phyloP scores from a whole-genome alignment of 2,113 vertebrate genomes.

The Grantiella picta region DNA sequence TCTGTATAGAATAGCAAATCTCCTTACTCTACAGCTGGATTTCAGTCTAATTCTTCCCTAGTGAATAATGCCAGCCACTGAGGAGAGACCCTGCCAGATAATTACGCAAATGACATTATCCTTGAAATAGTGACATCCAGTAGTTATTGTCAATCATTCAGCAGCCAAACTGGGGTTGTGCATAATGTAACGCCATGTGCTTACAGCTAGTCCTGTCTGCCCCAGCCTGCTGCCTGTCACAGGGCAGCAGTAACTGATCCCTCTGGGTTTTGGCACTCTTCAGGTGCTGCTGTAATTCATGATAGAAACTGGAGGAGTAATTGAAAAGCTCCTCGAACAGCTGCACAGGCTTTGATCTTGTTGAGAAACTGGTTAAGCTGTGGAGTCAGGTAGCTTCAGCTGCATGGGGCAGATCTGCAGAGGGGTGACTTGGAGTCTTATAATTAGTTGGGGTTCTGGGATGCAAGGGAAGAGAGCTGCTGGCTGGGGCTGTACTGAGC shows the following conservation, averaged over 20 bases:
- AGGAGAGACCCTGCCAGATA: not conserved
- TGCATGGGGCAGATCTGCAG: not conserved
- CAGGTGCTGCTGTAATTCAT: not conserved
- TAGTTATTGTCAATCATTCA: conserved; percentile 42
- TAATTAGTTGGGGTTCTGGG: not conserved
- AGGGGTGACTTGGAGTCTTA: not conserved
- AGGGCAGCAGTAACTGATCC: conserved; percentile 16
- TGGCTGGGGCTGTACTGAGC: not conserved
- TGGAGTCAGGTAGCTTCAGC: conserved; percentile 1
- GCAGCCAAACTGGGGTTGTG: not conserved
- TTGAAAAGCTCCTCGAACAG: conserved; percentile 11
- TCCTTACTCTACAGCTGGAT: not conserved
- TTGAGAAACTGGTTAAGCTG: not conserved
- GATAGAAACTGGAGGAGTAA: conserved; percentile 15
- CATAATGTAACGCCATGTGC: not conserved
- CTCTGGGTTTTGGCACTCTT: not conserved
- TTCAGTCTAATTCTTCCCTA: conserved; percentile 20
- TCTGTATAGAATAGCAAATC: not conserved
- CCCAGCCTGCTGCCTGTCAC: conserved; percentile 4
- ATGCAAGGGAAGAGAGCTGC: not conserved
- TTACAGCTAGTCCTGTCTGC: not conserved
- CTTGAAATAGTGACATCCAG: conserved; percentile 40
- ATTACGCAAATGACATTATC: not conserved
- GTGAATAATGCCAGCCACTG: not conserved
- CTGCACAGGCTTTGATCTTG: not conserved